phyloP scores from a whole-genome alignment of 1,140 invertebrate genomes.

The Hyposmocoma kahamanoa region DNA sequence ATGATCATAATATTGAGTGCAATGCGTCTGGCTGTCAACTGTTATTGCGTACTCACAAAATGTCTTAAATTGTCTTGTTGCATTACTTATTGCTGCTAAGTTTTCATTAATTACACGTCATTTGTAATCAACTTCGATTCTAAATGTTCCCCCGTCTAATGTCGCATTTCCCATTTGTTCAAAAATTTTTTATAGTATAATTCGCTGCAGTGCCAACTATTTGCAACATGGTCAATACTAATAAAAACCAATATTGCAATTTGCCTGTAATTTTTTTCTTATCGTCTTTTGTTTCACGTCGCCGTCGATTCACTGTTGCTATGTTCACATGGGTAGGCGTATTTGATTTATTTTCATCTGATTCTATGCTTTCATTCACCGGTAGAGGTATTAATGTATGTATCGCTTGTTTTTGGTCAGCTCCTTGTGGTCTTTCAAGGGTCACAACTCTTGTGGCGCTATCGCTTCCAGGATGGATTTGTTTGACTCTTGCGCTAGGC shows the following conservation, averaged over 20 bases:
- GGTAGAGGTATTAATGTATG: slow-evolving; percentile 7
- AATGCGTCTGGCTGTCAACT: neutral
- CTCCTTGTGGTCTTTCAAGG: slow-evolving; percentile 1
- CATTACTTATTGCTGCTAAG: neutral
- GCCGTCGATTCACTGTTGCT: neutral
- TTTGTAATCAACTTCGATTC: slow-evolving; percentile 2
- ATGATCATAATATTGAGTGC: slow-evolving; percentile 1
- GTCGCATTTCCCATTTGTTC: slow-evolving; percentile 3
- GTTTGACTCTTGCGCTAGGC: slow-evolving; percentile 27
- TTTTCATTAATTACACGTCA: neutral
- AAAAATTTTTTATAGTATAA: neutral
- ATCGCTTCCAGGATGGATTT: slow-evolving; percentile 31
- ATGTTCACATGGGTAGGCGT: slow-evolving; percentile 2
- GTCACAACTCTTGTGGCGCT: slow-evolving; percentile 25
- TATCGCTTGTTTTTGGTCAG: neutral
- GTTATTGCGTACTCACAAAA: slow-evolving; percentile 2
- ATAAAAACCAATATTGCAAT: neutral
- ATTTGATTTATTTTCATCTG: neutral
- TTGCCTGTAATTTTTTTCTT: neutral
- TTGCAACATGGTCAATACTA: neutral
- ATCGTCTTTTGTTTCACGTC: neutral
- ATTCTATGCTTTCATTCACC: slow-evolving; percentile 5
- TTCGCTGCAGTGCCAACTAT: neutral
- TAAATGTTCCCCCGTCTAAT: slow-evolving; percentile 1
- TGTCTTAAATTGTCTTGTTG: neutral